Conservation (phyloP, 2,888 invertebrate genomes). For the Brachypterus glaber region DNA sequence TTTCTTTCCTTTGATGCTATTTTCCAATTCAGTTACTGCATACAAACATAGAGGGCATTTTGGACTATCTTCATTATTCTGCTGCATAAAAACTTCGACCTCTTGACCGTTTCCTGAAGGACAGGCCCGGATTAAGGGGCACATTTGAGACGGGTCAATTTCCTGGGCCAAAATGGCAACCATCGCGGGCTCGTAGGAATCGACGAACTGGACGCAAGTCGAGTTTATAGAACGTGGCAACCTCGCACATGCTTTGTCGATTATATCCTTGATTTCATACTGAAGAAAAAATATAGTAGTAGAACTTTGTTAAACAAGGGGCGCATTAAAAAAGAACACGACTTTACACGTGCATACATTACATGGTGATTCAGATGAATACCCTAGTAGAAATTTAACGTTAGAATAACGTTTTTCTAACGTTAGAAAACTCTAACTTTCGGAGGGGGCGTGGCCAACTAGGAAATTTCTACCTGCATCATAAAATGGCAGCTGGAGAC, state of each 20-base stretch:
- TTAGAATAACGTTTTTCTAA: no score
- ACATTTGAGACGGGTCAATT: constrained; percentile 66
- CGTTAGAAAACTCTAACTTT: no score
- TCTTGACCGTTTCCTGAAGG: constrained; percentile 45
- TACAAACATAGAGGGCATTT: constrained; percentile 79
- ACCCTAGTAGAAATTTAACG: no score
- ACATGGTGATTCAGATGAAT: no score
- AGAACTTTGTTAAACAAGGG: no score
- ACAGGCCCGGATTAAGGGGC: constrained; percentile 63
- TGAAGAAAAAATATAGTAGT: no score
- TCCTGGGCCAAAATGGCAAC: constrained; percentile 70
- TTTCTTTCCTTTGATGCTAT: constrained; percentile 60
- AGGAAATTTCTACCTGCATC: no score
- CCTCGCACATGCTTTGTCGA: constrained; percentile 60
- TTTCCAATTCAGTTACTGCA: constrained; percentile 67
- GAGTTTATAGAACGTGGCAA: constrained; percentile 53
- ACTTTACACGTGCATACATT: no score
- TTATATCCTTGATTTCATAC: constrained; percentile 57
- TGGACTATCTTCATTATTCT: constrained; percentile 48
- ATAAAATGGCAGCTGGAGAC: no score
- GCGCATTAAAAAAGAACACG: no score
- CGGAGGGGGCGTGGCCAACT: no score
- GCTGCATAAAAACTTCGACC: constrained; percentile 47
- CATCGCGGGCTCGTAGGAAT: constrained; percentile 69
- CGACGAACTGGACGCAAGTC: constrained; percentile 66